Base-by-base conservation (phyloP, 92 coral and sea anemone genomes). In the Phymanthus crucifer region DNA sequence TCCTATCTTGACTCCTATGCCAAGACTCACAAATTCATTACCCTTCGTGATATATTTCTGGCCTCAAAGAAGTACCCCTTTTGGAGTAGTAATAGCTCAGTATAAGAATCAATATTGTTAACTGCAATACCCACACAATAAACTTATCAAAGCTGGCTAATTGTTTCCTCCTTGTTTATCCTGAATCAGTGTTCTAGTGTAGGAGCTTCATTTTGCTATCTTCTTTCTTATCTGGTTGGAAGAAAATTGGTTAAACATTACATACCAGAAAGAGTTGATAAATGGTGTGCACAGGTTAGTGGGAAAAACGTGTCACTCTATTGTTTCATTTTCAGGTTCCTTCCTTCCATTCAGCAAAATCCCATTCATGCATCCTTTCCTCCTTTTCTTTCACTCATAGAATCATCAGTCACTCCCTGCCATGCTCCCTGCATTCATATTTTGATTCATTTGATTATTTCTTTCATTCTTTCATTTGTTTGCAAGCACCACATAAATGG, bases 171-270 rank as follows among this genome's bases (percentile, higher is more conserved):
- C 40, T 70, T 83, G 47, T n/a, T 72, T 70, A 67, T 71, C n/a
- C n/a, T n/a, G n/a, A n/a, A n/a, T 23, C 75, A 95, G 99, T 95
- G 99, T 85, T 95, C 99, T n/a, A 95, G 99, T 93, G 88, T 93
- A 69, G 99, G 99, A 2, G 99, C 99, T 2, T 90, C 98, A 16
- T 95, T 95, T 76, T 95, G 99, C 75, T 95, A 95, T 81, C 88
- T 95, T 72, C 85, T 95, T 56, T 93, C 93, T 26, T 91, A 83
- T 54, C 71, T 95, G 77, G 99, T 95, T 66, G 99, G 97, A 31
- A 88, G 88, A 40, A 85, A 86, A 67, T 80, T 95, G 21, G 95
- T 95, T 1, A 88, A 77, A 68, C 90, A 91, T 80, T 95, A 95
- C 78, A 81, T 95, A 66, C 99, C 99, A 17, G 94, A 93, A 46